These are phyloP conservation scores for Zaprionus lachaisei DNA, from an alignment of 1,140 invertebrate genomes.

Conservation along the genomic window DNA sequence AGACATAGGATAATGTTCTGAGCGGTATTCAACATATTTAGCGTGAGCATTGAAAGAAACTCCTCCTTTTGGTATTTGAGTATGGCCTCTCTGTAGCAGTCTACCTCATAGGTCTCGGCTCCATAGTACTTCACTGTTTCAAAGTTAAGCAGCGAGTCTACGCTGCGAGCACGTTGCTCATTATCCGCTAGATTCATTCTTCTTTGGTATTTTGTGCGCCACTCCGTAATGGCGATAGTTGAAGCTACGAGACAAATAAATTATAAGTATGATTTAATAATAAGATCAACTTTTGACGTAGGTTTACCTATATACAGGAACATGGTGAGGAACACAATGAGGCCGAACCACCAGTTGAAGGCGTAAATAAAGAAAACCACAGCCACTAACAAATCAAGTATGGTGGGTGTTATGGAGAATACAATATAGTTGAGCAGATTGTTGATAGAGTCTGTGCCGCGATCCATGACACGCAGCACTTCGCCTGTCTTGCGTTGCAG, in stretches of 20 bases:
- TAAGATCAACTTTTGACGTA: background rate
- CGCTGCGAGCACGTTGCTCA: conserved; percentile 94
- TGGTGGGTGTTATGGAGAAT: conserved; percentile 95
- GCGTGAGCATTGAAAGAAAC: conserved; percentile 92
- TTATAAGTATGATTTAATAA: background rate
- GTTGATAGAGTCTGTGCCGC: conserved; percentile 97
- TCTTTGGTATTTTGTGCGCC: conserved; percentile 97
- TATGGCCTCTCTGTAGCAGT: conserved; percentile 93
- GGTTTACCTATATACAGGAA: conserved; percentile 94
- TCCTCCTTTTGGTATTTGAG: conserved; percentile 94
- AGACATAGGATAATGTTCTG: conserved; percentile 96
- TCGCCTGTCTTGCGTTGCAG: conserved; percentile 97
- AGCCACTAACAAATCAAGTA: conserved; percentile 97
- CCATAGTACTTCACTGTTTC: conserved; percentile 99
- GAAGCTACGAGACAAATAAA: conserved; percentile 86
- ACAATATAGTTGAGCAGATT: conserved; percentile 95
- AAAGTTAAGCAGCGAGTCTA: conserved; percentile 98
- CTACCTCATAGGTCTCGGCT: conserved; percentile 95
- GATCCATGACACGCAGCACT: conserved; percentile 96
- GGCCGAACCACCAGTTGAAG: conserved; percentile 97
- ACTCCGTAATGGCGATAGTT: conserved; percentile 96
- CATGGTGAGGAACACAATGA: conserved; percentile 98
- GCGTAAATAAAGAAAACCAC: conserved; percentile 93
- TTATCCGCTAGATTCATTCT: conserved; percentile 97
- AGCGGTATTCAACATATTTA: conserved; percentile 94